Percentiles rank a stretch among this genome's conserved stretches.
phyloP scores from a whole-genome alignment of 2,888 invertebrate species.

The Drosophila tripunctata region DNA sequence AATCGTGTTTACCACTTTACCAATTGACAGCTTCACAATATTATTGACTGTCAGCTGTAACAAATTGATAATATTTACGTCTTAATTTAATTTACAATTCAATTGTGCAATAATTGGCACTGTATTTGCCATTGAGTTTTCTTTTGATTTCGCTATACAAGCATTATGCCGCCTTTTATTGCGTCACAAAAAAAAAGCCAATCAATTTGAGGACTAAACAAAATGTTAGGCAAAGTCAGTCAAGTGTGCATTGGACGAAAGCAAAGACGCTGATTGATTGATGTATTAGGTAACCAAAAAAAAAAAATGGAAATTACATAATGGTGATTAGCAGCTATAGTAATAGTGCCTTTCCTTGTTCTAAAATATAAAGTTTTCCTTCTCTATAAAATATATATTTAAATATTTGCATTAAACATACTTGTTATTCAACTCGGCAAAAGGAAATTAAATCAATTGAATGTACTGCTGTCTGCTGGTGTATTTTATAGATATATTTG shows the following conservation, averaged over 20 bases:
- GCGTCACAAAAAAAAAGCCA: constrained; percentile 43
- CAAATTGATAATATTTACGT: constrained; percentile 62
- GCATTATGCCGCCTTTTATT: constrained; percentile 41
- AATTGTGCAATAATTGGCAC: constrained; percentile 53
- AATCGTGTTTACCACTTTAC: constrained; percentile 20
- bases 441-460: not conserved
- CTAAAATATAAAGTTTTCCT: not conserved
- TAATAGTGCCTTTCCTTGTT: not conserved
- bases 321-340: not conserved
- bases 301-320: constrained; percentile 9
- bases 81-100: constrained; percentile 46
- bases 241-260: constrained; percentile 16
- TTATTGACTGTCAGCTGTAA: constrained; percentile 39
- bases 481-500: not conserved
- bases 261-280: constrained; percentile 51
- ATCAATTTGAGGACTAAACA: constrained; percentile 50
- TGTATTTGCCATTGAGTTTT: constrained; percentile 17
- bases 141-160: constrained; percentile 44
- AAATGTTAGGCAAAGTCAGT: constrained; percentile 36
- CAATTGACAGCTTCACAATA: constrained; percentile 29
- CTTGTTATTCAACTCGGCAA: not conserved
- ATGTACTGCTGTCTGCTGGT: not conserved
- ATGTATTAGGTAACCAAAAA: constrained; percentile 19
- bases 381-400: not conserved
- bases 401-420: not conserved